Evolutionary conservation across 2,113 vertebrate genomes (phyloP).

Genomic region (Alosa alosa): DNA sequence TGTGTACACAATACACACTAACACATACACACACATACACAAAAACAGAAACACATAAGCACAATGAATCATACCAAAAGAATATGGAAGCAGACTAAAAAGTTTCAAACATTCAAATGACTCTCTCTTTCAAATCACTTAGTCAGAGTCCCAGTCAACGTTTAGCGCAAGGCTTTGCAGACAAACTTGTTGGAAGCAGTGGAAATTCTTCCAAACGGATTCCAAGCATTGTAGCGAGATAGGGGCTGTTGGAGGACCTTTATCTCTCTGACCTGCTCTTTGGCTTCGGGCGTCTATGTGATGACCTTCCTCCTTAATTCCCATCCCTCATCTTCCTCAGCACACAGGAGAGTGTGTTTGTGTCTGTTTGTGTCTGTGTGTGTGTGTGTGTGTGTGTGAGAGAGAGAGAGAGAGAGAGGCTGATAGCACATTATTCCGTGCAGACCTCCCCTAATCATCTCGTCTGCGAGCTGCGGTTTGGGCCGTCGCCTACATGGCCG

Average conservation of each 20-base stretch:
- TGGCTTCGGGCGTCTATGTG: slow-evolving; percentile 27
- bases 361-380: no score
- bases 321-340: slow-evolving; percentile 20
- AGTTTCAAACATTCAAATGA: neutral
- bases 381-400: neutral
- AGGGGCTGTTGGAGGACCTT: slow-evolving; percentile 26
- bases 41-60: neutral
- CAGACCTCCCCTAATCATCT: slow-evolving; percentile 28
- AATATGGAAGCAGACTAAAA: neutral
- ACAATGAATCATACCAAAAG: neutral
- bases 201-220: slow-evolving; percentile 25
- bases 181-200: neutral
- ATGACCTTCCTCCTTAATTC: slow-evolving; percentile 35
- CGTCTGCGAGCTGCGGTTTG: slow-evolving; percentile 54
- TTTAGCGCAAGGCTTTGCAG: neutral
- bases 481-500: slow-evolving; percentile 26
- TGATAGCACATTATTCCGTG: neutral
- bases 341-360: neutral
- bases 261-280: slow-evolving; percentile 34
- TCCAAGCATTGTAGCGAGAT: slow-evolving; percentile 36
- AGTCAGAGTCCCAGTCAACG: neutral
- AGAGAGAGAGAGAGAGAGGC: neutral
- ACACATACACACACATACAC: neutral
- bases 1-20: neutral
- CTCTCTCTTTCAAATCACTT: neutral